A percentile compares a stretch with the other conserved stretches of the same genome.
Evolutionary conservation across 2,113 vertebrate genomes (phyloP).

Genomic region (Osmerus eperlanus): DNA sequence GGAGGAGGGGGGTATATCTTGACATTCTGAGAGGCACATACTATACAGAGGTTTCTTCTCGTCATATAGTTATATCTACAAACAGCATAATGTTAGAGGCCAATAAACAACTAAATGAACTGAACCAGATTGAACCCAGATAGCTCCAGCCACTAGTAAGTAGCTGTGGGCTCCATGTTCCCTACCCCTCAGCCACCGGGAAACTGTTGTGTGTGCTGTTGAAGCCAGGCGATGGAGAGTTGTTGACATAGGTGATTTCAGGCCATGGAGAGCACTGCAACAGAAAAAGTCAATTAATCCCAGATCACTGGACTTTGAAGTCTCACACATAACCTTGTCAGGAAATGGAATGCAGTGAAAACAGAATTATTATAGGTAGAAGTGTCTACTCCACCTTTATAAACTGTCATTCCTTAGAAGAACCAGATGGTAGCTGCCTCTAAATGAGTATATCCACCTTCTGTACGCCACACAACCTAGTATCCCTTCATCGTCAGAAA

Average conservation of each 20-base stretch:
- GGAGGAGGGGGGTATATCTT: constrained; percentile 13
- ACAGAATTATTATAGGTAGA: too few species aligned
- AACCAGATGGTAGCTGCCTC: too few species aligned
- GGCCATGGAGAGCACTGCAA: constrained; percentile 94
- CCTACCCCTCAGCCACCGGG: constrained; percentile 86
- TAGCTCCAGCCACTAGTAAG: constrained; percentile 1
- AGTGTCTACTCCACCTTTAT: too few species aligned
- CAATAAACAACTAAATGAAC: constrained; percentile 1
- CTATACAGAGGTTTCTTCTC: neutral
- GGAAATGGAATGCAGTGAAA: too few species aligned
- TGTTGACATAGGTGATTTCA: constrained; percentile 88
- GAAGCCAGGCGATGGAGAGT: constrained; percentile 88
- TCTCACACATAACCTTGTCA: neutral
- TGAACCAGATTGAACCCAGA: constrained; percentile 4
- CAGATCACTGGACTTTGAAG: neutral
- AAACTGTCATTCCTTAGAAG: too few species aligned
- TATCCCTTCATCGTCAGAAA: too few species aligned
- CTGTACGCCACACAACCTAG: too few species aligned
- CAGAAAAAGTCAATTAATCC: constrained; percentile 22
- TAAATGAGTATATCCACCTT: too few species aligned
- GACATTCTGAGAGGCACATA: neutral
- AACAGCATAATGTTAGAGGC: neutral
- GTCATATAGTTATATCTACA: neutral
- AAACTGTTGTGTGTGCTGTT: constrained; percentile 89
- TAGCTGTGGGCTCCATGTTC: neutral